Conservation (phyloP, 1,140 invertebrate species). For the Hirudo medicinalis region DNA sequence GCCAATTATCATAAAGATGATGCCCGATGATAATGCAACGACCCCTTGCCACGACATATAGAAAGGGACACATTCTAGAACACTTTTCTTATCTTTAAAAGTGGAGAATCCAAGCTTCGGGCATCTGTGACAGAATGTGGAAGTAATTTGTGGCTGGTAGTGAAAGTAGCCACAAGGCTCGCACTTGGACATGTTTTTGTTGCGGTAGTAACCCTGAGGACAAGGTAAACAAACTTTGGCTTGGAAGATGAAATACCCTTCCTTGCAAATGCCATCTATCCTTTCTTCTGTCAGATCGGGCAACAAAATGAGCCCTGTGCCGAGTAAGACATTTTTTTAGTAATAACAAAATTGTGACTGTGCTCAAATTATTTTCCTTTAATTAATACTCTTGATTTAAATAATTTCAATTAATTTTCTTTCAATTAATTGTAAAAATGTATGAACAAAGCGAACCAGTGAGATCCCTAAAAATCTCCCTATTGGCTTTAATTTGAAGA, state of each 20-base stretch:
- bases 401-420: not conserved
- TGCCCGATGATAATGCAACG: not conserved
- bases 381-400: no score
- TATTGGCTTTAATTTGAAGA: no score
- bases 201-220: not conserved
- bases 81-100: not conserved
- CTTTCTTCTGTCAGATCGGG: not conserved
- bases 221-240: conserved; percentile 2
- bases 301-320: not conserved
- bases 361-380: no score
- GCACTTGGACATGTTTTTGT: not conserved
- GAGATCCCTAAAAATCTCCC: no score
- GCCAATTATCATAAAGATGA: not conserved
- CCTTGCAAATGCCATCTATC: not conserved
- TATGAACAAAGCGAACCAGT: no score
- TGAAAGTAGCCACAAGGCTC: not conserved
- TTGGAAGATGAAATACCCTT: not conserved
- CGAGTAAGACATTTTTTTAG: no score
- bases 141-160: conserved; percentile 1
- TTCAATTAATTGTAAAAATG: not conserved
- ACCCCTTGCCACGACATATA: not conserved
- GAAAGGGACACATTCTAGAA: not conserved
- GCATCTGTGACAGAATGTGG: not conserved
- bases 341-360: no score
- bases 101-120: not conserved